Base-by-base conservation (phyloP, 2,797 vertebrate species). In the Galago senegalensis region DNA sequence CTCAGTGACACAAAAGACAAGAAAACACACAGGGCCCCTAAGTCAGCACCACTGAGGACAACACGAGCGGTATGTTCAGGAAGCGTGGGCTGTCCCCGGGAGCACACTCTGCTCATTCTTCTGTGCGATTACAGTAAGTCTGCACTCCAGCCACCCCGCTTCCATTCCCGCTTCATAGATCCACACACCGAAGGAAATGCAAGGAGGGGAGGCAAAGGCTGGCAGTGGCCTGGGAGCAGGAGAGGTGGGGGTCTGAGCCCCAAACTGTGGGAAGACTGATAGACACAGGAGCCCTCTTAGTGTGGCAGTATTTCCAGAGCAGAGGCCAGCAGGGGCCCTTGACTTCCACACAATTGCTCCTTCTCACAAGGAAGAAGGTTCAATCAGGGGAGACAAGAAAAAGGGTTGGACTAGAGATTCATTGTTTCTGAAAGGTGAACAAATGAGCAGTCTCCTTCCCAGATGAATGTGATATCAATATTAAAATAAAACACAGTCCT, bases 401-500 rank as follows among this genome's bases (percentile, higher is more conserved):
- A 25, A 0, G 56, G 21, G 43, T 4, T 53, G 87, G 61, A 60
- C 14, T 20, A 34, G 40, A 34, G 18, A 53, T 31, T n/a, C n/a
- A 25, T 23, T 23, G 23, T 37, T 95, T 87, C 63, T 91, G 53
- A 84, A 79, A 84, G 63, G 34, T n/a, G 31, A 81, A 81, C 46
- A 83, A 53, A 69, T 18, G 76, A 92, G 67, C 89, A 90, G 76
- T 43, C 18, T 40, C 73, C 49, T 75, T 96, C 37, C 80, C 20
- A 21, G 37, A 9, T 25, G 69, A 79, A 76, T 60, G 76, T 17
- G 70, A 9, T 49, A 69, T 69, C 89, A 25, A 61, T 67, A 93
- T 95, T 84, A 89, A 96, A 93, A 87, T 88, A 43, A 85, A 94
- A 88, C 43, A 12, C 76, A 94, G 82, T 10, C 17, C n/a, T 29